These are phyloP conservation scores for Ecliptopera silaceata DNA, from an alignment of 2,888 invertebrate genomes.

Conservation along the genomic window DNA sequence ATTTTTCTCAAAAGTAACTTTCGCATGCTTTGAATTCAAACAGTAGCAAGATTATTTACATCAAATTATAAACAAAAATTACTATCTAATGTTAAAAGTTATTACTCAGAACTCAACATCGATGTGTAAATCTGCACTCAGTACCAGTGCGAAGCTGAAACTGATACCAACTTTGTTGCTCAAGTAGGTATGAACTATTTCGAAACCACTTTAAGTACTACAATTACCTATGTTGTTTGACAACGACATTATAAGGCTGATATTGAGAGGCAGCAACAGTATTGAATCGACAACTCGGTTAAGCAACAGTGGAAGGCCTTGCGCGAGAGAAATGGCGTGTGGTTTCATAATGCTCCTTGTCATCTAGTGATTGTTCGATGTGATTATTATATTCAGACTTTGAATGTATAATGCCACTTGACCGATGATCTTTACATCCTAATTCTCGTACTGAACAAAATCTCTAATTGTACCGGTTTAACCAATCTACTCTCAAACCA, in stretches of 20 bases:
- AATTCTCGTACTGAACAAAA: too few relatives aligned
- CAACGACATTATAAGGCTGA: slow-evolving; percentile 18
- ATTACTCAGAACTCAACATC: too few relatives aligned
- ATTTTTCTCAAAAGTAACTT: too few relatives aligned
- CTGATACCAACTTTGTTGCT: neutral
- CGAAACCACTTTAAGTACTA: slow-evolving; percentile 1
- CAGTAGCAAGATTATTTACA: too few relatives aligned
- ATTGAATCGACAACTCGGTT: slow-evolving; percentile 43
- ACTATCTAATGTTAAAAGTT: too few relatives aligned
- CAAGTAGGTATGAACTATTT: too few relatives aligned
- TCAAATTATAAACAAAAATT: neutral
- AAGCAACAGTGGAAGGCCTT: slow-evolving; percentile 77
- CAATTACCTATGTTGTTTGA: too few relatives aligned
- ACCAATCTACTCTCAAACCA: too few relatives aligned
- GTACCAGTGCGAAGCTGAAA: too few relatives aligned
- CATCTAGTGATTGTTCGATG: slow-evolving; percentile 63
- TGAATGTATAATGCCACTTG: slow-evolving; percentile 1
- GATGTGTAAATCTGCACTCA: too few relatives aligned
- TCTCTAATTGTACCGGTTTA: too few relatives aligned
- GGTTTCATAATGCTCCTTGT: slow-evolving; percentile 70
- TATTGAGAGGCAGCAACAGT: slow-evolving; percentile 50
- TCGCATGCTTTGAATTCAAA: too few relatives aligned
- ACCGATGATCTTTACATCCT: neutral
- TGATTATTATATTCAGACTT: slow-evolving; percentile 43
- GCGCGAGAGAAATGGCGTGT: slow-evolving; percentile 71